These are phyloP conservation scores for Anthophora plumipes DNA, from an alignment of 2,888 invertebrate species.

Conservation along the genomic window DNA sequence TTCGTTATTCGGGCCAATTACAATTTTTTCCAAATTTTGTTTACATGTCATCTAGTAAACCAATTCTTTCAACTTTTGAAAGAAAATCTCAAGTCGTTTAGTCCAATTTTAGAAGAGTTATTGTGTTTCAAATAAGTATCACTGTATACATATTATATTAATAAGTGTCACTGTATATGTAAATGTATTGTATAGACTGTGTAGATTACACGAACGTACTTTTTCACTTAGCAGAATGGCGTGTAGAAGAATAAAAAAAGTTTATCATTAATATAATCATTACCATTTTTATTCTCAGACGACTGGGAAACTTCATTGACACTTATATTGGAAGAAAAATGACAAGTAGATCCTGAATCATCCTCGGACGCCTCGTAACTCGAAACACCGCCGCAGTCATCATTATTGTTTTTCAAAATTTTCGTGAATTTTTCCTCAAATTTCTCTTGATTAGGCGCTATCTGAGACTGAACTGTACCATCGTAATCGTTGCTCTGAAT, in stretches of 20 bases:
- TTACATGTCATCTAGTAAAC: no score
- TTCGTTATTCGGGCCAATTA: no score
- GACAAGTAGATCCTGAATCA: conserved; percentile 73
- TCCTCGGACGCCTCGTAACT: conserved; percentile 78
- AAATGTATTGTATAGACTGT: not conserved
- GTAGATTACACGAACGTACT: not conserved
- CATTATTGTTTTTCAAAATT: conserved; percentile 42
- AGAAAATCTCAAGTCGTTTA: no score
- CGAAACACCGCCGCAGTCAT: conserved; percentile 57
- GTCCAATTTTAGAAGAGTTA: no score
- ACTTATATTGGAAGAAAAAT: conserved; percentile 60
- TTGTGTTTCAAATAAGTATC: no score
- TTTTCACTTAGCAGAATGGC: not conserved
- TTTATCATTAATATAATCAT: conserved; percentile 10
- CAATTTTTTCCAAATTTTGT: no score
- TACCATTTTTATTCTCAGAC: conserved; percentile 64
- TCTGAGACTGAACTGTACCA: not conserved
- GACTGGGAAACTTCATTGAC: conserved; percentile 51
- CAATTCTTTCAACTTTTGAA: no score
- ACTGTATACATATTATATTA: no score
- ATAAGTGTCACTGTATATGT: no score
- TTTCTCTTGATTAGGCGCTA: not conserved
- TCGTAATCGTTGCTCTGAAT: not conserved
- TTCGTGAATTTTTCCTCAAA: conserved; percentile 24
- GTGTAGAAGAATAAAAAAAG: not conserved